Percentiles rank a stretch among this genome's conserved stretches.
Evolutionary conservation across 2,113 vertebrate species (phyloP).

Genomic region (Syngnathus floridae): DNA sequence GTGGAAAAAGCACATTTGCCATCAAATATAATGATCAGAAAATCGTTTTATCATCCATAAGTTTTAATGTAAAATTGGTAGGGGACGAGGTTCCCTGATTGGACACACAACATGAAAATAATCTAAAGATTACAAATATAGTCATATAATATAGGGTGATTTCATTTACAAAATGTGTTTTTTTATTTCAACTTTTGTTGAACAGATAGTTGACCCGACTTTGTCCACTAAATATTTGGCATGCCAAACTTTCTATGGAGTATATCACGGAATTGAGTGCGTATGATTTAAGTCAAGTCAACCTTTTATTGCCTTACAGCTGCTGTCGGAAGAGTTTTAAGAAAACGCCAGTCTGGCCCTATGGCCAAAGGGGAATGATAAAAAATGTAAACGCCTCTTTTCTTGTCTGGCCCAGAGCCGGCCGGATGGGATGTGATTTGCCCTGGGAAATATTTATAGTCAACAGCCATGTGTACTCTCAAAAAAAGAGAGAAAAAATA

Average conservation of each 20-base stretch:
- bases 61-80: neutral
- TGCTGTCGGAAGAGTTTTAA: constrained; percentile 39
- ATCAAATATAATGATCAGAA: neutral
- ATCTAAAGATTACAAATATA: no score
- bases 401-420: constrained; percentile 21
- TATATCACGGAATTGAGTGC: neutral
- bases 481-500: neutral
- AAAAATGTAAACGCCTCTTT: constrained; percentile 59
- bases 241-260: neutral
- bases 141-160: no score
- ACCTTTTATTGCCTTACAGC: constrained; percentile 15
- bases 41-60: neutral
- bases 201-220: neutral
- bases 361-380: constrained; percentile 55
- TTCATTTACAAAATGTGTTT: neutral
- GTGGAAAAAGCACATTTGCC: neutral
- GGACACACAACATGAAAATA: no score
- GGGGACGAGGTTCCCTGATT: neutral
- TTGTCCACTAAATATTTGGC: neutral
- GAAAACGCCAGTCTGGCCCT: constrained; percentile 34
- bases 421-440: constrained; percentile 35
- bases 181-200: no score
- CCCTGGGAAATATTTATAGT: constrained; percentile 40
- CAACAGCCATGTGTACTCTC: neutral
- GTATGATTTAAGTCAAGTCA: constrained; percentile 17